These are phyloP conservation scores for Tympanoctomys barrerae DNA, from an alignment of 2,797 vertebrate genomes.

Conservation along the genomic window DNA sequence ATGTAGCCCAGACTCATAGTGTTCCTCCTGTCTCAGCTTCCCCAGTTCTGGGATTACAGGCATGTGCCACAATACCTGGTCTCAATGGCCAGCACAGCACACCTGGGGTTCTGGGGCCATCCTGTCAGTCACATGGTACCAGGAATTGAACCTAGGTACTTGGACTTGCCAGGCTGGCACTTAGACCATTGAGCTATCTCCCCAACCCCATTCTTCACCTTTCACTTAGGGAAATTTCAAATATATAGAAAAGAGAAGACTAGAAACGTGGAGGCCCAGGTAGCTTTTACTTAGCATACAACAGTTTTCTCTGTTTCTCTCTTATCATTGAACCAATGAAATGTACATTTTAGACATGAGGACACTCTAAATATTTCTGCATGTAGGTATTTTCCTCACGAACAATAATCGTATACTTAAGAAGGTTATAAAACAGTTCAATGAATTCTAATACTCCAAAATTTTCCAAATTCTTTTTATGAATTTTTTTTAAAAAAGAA, in stretches of 20 bases:
- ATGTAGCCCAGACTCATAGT: too few species aligned
- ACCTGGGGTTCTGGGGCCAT: too few species aligned
- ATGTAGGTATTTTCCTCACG: not conserved
- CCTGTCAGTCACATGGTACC: too few species aligned
- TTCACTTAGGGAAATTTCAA: slow-evolving; percentile 36
- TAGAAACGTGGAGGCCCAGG: not conserved
- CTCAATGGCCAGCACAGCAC: too few species aligned
- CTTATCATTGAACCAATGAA: not conserved
- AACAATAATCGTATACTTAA: not conserved
- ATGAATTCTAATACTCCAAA: not conserved
- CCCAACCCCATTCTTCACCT: not conserved
- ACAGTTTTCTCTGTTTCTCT: not conserved
- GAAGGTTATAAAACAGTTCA: slow-evolving; percentile 54
- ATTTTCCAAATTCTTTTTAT: not conserved
- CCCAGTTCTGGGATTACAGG: too few species aligned
- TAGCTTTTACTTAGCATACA: not conserved
- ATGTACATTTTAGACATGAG: not conserved
- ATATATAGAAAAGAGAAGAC: not conserved
- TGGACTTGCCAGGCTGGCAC: too few species aligned
- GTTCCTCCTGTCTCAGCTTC: too few species aligned
- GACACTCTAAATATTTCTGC: not conserved
- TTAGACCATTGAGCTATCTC: too few species aligned
- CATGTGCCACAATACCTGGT: too few species aligned
- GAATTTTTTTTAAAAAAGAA: not conserved
- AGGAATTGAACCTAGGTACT: too few species aligned